Conservation (phyloP, 2,113 vertebrate species). For the Pycnonotus jocosus region DNA sequence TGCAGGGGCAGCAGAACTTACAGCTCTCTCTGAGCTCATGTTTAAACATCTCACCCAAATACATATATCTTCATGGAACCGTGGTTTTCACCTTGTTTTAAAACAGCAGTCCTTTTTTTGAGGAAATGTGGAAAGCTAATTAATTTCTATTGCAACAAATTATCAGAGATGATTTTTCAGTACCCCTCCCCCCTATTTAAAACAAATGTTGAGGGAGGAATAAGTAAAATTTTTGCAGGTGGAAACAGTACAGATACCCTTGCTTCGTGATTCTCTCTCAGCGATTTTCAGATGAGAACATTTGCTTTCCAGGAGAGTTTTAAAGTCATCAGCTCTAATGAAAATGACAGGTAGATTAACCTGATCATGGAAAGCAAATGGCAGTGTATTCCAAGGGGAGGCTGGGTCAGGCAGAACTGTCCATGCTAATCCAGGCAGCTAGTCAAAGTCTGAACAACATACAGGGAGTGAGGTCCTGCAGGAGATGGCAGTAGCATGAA, state of each 20-base stretch:
- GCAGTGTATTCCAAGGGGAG: not conserved
- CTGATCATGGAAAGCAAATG: not conserved
- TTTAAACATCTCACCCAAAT: not conserved
- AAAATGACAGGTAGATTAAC: not conserved
- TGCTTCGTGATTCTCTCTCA: not conserved
- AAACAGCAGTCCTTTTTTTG: not conserved
- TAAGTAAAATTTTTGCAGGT: not conserved
- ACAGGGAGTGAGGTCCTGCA: not conserved
- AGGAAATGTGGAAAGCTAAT: not conserved
- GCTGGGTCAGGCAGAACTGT: not conserved
- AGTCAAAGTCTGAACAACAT: not conserved
- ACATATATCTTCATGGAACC: not conserved
- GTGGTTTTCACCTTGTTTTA: not conserved
- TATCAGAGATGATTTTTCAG: not conserved
- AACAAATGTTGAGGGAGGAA: not conserved
- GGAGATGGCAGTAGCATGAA: not conserved
- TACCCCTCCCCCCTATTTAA: not conserved
- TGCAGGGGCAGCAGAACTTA: not conserved
- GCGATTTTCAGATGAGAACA: not conserved
- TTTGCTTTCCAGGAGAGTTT: not conserved
- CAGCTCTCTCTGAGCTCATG: not conserved
- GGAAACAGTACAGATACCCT: not conserved
- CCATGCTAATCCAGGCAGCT: not conserved
- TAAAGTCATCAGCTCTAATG: not conserved
- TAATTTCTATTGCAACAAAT: not conserved